Evolutionary conservation across 64 coral and sea anemone genomes (phyloP), one percentile per base, ranked within the genome.

Genomic region (Porites lutea): DNA sequence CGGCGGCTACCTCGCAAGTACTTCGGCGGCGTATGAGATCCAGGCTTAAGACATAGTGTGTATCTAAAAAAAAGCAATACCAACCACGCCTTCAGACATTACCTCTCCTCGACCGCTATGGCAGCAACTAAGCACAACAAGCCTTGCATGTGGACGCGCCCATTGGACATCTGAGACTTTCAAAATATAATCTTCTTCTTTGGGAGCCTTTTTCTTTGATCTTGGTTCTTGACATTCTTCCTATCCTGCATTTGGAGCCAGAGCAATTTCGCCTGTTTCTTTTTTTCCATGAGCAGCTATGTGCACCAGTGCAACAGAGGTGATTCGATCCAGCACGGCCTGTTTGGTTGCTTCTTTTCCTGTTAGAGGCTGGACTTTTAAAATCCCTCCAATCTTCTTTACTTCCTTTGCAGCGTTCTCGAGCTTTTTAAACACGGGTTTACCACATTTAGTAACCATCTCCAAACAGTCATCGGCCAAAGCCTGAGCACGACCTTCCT

Each of bases 301-400:
- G 75, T 78, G 75, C 18, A 78, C 27, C 75, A 78, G 18, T 7
- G 10, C 53, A 2, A n/a, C 47, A 6, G 37, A 13, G 2, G 18
- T 48, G 18, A 78, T 48, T 18, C 9, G 3, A 12, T 78, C 53
- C 75, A 78, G 47, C 8, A 78, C 75, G 2, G 0, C 37, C 16
- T 78, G 47, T n/a, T 78, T 78, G 75, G 75, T 78, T 52, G 75
- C 75, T 19, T 78, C 75, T 78, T 47, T 50, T 78, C 75, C 75
- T 78, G 46, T 78, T 2, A 78, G 75, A 8, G 75, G 47, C 51
- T 13, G 10, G 14, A 78, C 47, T 7, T 54, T 54, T 52, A 78
- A n/a, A 6, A 78, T 19, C 7, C 51, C 46, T 19, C 27, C 75
- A 6, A 78, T 78, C 75, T 50, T 78, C 13, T 78, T 11, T 48